phyloP scores from a whole-genome alignment of 30 jellyfish, hydroid and myxozoan genomes.

The Cassiopea andromeda region DNA sequence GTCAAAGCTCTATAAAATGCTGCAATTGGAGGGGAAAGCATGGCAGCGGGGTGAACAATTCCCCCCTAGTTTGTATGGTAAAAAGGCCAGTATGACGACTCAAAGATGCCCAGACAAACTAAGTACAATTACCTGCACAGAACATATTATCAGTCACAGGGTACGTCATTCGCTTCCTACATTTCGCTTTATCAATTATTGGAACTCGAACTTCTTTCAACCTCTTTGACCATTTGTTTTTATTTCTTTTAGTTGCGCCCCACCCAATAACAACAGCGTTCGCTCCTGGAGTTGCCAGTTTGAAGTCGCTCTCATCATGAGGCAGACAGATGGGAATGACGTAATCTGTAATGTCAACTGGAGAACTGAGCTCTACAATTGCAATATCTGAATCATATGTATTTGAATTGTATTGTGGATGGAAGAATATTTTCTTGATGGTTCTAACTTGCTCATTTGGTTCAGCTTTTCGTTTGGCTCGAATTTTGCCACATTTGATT shows the following conservation, averaged over 20 bases:
- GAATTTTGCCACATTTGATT: constrained; percentile 56
- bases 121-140: constrained; percentile 69
- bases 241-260: constrained; percentile 50
- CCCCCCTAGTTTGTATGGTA: neutral
- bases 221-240: constrained; percentile 30
- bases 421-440: constrained; percentile 15
- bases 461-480: constrained; percentile 22
- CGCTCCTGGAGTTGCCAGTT: constrained; percentile 24
- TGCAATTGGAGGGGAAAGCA: neutral
- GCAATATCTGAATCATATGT: constrained; percentile 76
- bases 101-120: neutral
- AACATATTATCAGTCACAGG: constrained; percentile 77
- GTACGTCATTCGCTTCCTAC: constrained; percentile 33
- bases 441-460: constrained; percentile 50
- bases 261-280: constrained; percentile 60
- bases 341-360: constrained; percentile 70
- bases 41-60: neutral
- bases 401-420: constrained; percentile 28
- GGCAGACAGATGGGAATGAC: constrained; percentile 81
- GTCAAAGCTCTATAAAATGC: too few relatives aligned
- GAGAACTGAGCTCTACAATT: constrained; percentile 43
- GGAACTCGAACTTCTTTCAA: constrained; percentile 63
- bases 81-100: neutral
- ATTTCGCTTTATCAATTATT: constrained; percentile 27
- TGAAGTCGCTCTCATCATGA: constrained; percentile 69